Conservation (phyloP, 1,140 invertebrate genomes). For the Trichonephila clavata region DNA sequence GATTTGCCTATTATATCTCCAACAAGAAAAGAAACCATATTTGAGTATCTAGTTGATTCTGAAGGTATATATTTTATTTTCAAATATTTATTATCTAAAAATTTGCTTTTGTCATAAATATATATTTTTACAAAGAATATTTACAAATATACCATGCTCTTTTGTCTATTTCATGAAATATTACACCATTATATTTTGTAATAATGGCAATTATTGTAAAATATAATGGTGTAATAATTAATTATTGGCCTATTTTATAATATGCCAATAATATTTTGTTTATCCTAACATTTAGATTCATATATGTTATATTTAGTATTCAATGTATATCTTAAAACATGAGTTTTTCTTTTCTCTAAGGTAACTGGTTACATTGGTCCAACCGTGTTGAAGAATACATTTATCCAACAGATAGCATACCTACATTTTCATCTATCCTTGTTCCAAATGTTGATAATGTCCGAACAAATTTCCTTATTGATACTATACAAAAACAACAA, state of each 20-base stretch:
- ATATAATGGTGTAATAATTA: background rate
- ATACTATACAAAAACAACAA: conserved; percentile 93
- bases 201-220: too few relatives aligned
- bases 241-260: too few relatives aligned
- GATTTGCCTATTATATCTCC: conserved; percentile 85
- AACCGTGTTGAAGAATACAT: conserved; percentile 90
- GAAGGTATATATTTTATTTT: conserved; percentile 83
- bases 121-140: background rate
- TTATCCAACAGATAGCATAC: conserved; percentile 92
- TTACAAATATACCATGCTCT: background rate
- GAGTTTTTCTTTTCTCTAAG: conserved; percentile 80
- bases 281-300: too few relatives aligned
- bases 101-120: too few relatives aligned
- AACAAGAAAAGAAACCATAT: conserved; percentile 87
- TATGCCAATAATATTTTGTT: too few relatives aligned
- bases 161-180: too few relatives aligned
- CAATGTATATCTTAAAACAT: too few relatives aligned
- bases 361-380: conserved; percentile 95
- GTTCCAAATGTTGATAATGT: conserved; percentile 98
- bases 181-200: too few relatives aligned
- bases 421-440: conserved; percentile 94
- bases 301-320: too few relatives aligned
- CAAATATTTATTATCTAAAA: background rate
- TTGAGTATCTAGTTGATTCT: conserved; percentile 93
- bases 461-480: conserved; percentile 93